Percentiles rank a stretch among this genome's conserved stretches.
These are phyloP conservation scores for Geococcyx californianus DNA, from an alignment of 2,113 vertebrate genomes.

Conservation along the genomic window DNA sequence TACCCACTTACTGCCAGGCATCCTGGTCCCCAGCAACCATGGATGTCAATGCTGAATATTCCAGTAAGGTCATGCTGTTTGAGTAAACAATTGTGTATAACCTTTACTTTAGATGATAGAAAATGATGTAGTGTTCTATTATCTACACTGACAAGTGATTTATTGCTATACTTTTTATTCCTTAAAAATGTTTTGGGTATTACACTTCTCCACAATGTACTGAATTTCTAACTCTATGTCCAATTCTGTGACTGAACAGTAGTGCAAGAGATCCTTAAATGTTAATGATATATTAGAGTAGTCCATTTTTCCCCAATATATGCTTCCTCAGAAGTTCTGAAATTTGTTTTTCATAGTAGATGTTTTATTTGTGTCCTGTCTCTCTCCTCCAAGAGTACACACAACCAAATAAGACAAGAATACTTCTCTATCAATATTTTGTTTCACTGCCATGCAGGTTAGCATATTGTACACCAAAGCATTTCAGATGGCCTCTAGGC, in stretches of 20 bases:
- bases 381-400: neutral
- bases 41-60: slow-evolving; percentile 20
- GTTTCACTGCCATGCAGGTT: neutral
- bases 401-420: neutral
- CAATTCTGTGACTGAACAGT: neutral
- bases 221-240: slow-evolving; percentile 30
- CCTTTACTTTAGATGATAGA: slow-evolving; percentile 57
- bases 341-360: neutral
- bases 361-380: neutral
- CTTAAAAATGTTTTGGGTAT: slow-evolving; percentile 48
- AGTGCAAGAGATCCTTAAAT: neutral
- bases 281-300: neutral
- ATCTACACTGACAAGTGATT: slow-evolving; percentile 68
- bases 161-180: slow-evolving; percentile 65
- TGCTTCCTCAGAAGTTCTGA: neutral
- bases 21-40: neutral
- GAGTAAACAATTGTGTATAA: slow-evolving; percentile 45
- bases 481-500: neutral
- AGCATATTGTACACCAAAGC: neutral
- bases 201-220: slow-evolving; percentile 11
- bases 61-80: neutral
- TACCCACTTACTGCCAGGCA: neutral
- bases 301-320: neutral
- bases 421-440: neutral
- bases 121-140: slow-evolving; percentile 72